Evolutionary conservation across 2,113 vertebrate species (phyloP).

Genomic region (Brachyhypopomus occidentalis): DNA sequence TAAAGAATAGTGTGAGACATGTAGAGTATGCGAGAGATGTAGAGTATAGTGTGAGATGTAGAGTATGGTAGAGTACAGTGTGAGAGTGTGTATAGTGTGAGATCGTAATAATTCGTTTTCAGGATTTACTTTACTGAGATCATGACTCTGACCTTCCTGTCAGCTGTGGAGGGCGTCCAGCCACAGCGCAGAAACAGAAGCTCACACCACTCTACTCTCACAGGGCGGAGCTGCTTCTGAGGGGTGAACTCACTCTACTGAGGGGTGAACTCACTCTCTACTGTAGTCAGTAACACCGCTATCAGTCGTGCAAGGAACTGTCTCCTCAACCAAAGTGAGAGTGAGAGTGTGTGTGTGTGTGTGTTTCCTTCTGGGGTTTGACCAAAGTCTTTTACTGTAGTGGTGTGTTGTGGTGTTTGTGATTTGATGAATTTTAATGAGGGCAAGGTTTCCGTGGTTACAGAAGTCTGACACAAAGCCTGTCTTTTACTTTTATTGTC

Average conservation of each 20-base stretch:
- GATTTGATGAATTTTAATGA: conserved; percentile 44
- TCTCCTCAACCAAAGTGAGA: neutral
- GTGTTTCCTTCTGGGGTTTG: conserved; percentile 44
- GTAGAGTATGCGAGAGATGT: conserved; percentile 6
- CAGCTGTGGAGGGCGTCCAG: too few species aligned
- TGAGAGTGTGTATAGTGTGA: too few species aligned
- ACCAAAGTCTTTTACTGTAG: conserved; percentile 1
- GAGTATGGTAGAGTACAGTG: too few species aligned
- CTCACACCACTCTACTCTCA: too few species aligned
- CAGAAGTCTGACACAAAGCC: neutral
- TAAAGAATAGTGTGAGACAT: neutral
- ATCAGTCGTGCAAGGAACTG: too few species aligned
- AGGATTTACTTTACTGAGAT: too few species aligned
- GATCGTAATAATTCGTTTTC: too few species aligned
- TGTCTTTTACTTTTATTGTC: neutral
- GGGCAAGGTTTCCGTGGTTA: conserved; percentile 39
- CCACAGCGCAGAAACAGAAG: too few species aligned
- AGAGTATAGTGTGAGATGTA: neutral
- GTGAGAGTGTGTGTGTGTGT: conserved; percentile 38
- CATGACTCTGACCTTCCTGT: too few species aligned
- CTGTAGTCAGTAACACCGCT: conserved; percentile 13
- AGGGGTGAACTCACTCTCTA: neutral
- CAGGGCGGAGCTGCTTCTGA: neutral
- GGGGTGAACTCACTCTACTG: neutral
- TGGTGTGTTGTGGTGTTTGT: conserved; percentile 10